Evolutionary conservation across 2,113 vertebrate species (phyloP).

Genomic region (Alaudala cheleensis): DNA sequence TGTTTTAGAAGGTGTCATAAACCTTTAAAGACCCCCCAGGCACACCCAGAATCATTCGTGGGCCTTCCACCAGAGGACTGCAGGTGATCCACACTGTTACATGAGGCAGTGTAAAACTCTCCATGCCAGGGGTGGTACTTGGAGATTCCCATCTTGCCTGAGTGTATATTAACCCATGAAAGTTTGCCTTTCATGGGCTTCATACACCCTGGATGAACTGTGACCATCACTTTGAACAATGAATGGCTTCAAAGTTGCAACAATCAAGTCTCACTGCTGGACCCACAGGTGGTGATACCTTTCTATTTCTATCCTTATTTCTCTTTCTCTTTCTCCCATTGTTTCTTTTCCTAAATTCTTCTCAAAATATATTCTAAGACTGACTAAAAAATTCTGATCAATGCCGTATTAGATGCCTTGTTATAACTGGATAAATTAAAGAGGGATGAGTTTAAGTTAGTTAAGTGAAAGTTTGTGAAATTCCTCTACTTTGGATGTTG

Average conservation of each 20-base stretch:
- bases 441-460: neutral
- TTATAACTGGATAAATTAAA: neutral
- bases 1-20: no score
- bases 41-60: neutral
- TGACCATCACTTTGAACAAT: neutral
- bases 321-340: neutral
- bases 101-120: neutral
- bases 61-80: neutral
- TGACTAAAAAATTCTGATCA: neutral
- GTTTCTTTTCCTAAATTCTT: neutral
- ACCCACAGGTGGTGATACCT: neutral
- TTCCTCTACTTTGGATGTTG: neutral
- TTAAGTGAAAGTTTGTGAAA: neutral
- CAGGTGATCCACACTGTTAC: neutral
- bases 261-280: neutral
- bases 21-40: neutral
- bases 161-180: neutral
- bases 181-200: neutral
- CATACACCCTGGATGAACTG: neutral
- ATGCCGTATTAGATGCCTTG: no score
- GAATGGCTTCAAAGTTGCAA: fast-evolving
- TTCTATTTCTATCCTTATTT: neutral
- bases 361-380: neutral
- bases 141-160: neutral
- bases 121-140: fast-evolving